Percentiles rank a stretch among this genome's conserved stretches.
phyloP scores from a whole-genome alignment of 2,113 vertebrate genomes.

The Numenius arquata region DNA sequence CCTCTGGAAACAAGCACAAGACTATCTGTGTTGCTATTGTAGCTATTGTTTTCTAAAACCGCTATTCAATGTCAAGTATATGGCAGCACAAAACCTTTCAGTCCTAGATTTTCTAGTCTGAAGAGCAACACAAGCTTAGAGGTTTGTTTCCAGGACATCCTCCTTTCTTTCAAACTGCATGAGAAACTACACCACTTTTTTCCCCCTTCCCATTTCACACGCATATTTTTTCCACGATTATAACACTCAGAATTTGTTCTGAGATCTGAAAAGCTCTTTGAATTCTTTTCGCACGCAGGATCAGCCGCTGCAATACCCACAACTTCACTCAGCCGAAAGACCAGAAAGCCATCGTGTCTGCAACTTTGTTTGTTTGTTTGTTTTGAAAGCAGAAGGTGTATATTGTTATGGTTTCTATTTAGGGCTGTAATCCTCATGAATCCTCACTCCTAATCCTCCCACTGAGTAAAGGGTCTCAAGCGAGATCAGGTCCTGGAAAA shows the following conservation, averaged over 20 bases:
- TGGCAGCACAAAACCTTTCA: neutral
- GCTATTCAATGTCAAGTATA: neutral
- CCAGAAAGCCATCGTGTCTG: neutral
- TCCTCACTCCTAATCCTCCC: neutral
- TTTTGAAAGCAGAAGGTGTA: neutral
- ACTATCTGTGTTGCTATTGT: neutral
- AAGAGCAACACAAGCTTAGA: neutral
- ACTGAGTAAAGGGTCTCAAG: neutral
- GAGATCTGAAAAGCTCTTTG: neutral
- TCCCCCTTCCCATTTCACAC: neutral
- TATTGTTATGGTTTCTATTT: neutral
- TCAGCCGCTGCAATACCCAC: neutral
- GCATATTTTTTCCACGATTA: neutral
- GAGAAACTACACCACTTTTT: neutral
- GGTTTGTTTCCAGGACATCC: neutral
- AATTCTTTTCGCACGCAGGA: accelerated
- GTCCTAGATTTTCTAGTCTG: neutral
- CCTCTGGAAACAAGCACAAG: neutral
- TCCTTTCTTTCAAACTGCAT: neutral
- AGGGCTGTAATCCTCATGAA: neutral
- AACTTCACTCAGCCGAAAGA: neutral
- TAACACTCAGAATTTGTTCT: neutral
- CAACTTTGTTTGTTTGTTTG: neutral
- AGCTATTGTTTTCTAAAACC: neutral
- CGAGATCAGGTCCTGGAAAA: neutral